A percentile compares a stretch with the other conserved stretches of the same genome.
phyloP scores from a whole-genome alignment of 2,888 invertebrate genomes.

The Elysia crispata region DNA sequence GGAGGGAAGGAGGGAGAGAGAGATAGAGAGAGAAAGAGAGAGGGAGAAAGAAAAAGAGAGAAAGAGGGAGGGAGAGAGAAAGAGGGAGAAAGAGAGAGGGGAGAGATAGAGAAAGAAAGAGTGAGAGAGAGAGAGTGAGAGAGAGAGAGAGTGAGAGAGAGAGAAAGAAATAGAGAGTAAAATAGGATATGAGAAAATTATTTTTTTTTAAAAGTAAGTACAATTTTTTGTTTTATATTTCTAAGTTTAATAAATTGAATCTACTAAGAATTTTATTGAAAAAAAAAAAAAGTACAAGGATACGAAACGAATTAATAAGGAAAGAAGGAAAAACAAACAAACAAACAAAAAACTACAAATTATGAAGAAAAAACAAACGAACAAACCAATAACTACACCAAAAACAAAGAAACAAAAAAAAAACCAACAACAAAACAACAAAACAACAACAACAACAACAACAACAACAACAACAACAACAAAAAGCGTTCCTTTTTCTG shows the following conservation, averaged over 20 bases:
- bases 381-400: background rate
- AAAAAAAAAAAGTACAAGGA: background rate
- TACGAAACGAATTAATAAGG: background rate
- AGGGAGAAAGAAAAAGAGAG: background rate
- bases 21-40: background rate
- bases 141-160: background rate
- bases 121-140: background rate
- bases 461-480: background rate
- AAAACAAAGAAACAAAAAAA: background rate
- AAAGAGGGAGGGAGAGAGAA: background rate
- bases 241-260: no score
- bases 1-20: background rate
- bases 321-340: background rate
- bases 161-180: no score
- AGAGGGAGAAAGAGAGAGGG: background rate
- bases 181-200: no score
- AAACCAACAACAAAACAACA: background rate
- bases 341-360: background rate
- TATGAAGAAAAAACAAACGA: no score
- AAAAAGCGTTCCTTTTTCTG: background rate
- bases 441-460: background rate
- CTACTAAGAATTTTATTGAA: background rate
- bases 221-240: no score
- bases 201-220: no score
- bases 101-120: background rate